A percentile compares a stretch with the other conserved stretches of the same genome.
Conservation (phyloP, 2,797 vertebrate genomes). For the Phoxinus dragarum region DNA sequence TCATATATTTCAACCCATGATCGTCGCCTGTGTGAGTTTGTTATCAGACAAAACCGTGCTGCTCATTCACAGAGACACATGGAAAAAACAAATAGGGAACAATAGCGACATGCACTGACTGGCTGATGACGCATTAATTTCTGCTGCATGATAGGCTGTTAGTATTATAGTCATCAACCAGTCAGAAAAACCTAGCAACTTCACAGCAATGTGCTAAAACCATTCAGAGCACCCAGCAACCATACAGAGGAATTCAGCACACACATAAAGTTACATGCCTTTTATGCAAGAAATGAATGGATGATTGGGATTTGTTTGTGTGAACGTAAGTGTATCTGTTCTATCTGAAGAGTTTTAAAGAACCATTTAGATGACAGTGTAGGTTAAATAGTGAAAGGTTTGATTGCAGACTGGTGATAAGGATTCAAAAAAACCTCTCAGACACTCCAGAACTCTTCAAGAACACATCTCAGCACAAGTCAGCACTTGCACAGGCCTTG, state of each 20-base stretch:
- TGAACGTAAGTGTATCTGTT: conserved; percentile 4
- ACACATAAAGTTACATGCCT: background rate
- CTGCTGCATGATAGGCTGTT: background rate
- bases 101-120: background rate
- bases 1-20: no score
- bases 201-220: background rate
- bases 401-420: conserved; percentile 38
- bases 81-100: no score
- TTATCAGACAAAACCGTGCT: no score
- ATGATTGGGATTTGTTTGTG: conserved; percentile 19
- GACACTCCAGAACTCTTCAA: conserved; percentile 17
- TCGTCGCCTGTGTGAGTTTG: no score
- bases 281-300: background rate
- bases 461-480: conserved; percentile 34
- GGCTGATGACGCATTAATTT: background rate
- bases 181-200: background rate
- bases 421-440: conserved; percentile 10
- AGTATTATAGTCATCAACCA: background rate
- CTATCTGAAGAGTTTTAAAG: background rate
- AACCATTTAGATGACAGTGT: conserved; percentile 7
- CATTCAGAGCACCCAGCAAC: background rate
- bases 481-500: conserved; percentile 25
- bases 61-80: no score
- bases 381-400: conserved; percentile 43
- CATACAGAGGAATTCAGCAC: background rate